Conservation (phyloP, 2,113 vertebrate genomes). For the Poeciliopsis occidentalis region DNA sequence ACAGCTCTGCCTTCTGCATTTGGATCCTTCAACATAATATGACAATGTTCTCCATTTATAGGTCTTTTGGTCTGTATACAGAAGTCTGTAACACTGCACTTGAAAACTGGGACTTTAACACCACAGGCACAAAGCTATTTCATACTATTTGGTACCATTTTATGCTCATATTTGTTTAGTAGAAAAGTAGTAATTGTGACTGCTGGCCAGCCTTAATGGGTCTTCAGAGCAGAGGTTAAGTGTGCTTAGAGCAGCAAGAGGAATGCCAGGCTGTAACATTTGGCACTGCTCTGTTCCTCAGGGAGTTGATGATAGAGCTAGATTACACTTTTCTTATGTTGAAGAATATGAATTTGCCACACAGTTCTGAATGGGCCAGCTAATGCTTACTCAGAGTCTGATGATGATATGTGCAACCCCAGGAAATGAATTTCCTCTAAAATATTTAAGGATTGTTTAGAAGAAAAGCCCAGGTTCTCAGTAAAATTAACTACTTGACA, state of each 20-base stretch:
- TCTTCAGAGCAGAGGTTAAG: slow-evolving; percentile 21
- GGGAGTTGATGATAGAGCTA: slow-evolving; percentile 1
- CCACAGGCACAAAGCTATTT: no score
- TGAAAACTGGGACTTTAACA: no score
- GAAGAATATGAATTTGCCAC: slow-evolving; percentile 7
- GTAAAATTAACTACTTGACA: slow-evolving; percentile 59
- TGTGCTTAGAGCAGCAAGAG: slow-evolving; percentile 18
- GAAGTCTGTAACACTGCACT: no score
- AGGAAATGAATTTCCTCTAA: slow-evolving; percentile 28
- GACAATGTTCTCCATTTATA: no score
- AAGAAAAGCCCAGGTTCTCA: slow-evolving; percentile 52
- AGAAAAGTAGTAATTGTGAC: background rate
- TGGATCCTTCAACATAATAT: no score
- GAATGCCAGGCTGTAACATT: background rate
- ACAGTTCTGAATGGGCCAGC: background rate
- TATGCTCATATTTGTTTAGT: background rate
- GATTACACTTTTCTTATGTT: background rate
- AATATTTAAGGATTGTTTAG: slow-evolving; percentile 53
- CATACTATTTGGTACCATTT: no score
- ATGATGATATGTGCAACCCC: slow-evolving; percentile 17
- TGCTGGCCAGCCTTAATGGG: background rate
- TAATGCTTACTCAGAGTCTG: slow-evolving; percentile 1
- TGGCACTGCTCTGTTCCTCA: slow-evolving; percentile 2
- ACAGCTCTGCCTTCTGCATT: no score
- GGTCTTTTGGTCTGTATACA: no score